Evolutionary conservation across 2,113 vertebrate species (phyloP), one percentile per base, ranked within the genome.

Genomic region (Onychostruthus taczanowskii): DNA sequence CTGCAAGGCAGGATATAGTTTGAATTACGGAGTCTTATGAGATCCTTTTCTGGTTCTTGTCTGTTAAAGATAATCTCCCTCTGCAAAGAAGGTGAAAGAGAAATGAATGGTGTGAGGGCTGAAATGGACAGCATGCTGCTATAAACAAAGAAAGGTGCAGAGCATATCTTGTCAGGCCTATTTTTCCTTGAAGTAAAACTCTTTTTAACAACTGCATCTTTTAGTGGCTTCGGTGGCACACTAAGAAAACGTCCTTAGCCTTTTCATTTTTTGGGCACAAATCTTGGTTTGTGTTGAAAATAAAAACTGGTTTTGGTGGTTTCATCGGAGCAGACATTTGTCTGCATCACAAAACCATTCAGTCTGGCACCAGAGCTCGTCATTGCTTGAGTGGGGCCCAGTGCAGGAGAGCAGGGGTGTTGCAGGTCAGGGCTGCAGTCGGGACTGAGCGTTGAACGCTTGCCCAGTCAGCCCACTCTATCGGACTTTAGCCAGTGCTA

Each of bases 401-500:
- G 84, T 3, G 2, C 95, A 94, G 84, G 95, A 97, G 93, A 93
- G 74, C 93, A 87, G 94, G 96, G 93, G 79, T 97, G 94, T 94
- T 90, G 93, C 95, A 96, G 97, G 96, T 97, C 96, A 96, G 94
- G 89, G 95, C 93, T 90, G 87, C 87, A 95, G 94, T 84, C 67
- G 37, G 95, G 95, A 43, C 88, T 89, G 47, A 84, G 84, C 18
- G 75, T 95, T 97, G 97, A 97, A 94, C 62, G 64, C 87, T 95
- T 96, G 94, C 95, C 97, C 96, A 94, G 93, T 90, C 94, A 94
- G 95, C 94, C 95, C 80, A 58, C 90, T 90, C 88, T 75, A 18
- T 97, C 76, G 83, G 97, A 96, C 92, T 97, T 93, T 12, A 96
- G 96, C 96, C 94, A 95, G 89, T 89, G 80, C 96, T 95, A 85